phyloP scores from a whole-genome alignment of 2,888 invertebrate genomes.

The Nipponacmea schrenckii region DNA sequence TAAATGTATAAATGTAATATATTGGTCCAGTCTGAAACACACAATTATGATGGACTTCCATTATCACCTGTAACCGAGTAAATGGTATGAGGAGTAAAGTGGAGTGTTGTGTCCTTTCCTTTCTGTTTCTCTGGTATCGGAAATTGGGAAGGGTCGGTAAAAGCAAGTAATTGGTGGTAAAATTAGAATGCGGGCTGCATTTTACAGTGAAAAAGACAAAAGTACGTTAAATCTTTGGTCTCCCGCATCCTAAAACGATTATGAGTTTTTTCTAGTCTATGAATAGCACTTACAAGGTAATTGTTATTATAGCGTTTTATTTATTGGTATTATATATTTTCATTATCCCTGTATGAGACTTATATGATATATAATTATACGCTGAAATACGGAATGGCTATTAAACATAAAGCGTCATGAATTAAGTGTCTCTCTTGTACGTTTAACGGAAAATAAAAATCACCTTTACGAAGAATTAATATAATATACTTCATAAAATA shows the following conservation, averaged over 20 bases:
- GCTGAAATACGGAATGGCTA: background rate
- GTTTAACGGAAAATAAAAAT: conserved; percentile 4
- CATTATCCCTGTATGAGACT: background rate
- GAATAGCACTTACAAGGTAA: background rate
- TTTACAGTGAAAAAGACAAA: background rate
- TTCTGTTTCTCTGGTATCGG: too few relatives aligned
- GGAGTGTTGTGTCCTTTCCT: too few relatives aligned
- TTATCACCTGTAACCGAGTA: too few relatives aligned
- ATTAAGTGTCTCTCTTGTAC: conserved; percentile 5
- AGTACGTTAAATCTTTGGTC: background rate
- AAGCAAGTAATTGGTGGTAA: too few relatives aligned
- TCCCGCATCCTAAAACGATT: background rate
- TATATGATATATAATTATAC: background rate
- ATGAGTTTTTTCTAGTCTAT: background rate
- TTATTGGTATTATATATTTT: conserved; percentile 4
- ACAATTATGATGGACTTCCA: too few relatives aligned
- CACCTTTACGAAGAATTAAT: conserved; percentile 1
- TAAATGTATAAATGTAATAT: too few relatives aligned
- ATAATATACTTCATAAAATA: conserved; percentile 4
- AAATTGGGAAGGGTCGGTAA: too few relatives aligned
- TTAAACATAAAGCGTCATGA: background rate
- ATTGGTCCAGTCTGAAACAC: too few relatives aligned
- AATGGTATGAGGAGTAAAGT: too few relatives aligned
- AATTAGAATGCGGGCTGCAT: background rate
- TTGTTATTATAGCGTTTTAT: conserved; percentile 5